Evolutionary conservation across 2,113 vertebrate genomes (phyloP), one percentile per base, ranked within the genome.

Genomic region (Chaetops frenatus): DNA sequence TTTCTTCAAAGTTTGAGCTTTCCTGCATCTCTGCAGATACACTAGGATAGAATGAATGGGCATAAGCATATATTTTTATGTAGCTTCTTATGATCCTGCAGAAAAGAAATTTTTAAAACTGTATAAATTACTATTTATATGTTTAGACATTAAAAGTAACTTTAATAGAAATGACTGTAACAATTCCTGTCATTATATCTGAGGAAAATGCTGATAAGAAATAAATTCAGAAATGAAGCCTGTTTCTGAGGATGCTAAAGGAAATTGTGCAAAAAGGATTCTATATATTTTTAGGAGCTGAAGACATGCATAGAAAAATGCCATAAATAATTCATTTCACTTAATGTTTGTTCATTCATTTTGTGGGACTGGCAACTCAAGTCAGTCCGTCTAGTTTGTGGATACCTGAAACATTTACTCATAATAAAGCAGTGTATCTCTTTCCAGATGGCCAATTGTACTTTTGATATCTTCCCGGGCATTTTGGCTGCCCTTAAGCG

Each of bases 1-100:
- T 96, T 95, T 97, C 92, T 88, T 97, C 86, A 51, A 96, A 97
- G 90, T 89, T 89, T 86, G 92, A 95, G 60, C n/a, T 96, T 96
- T 94, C 83, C n/a, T 81, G 69, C 36, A 76, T 91, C 33, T 97
- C 93, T 85, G 81, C 82, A 81, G 82, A 84, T 88, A 71, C 82
- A 57, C 64, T 48, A 61, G 65, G 94, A 69, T 10, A 69, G 62
- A 85, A 61, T 16, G 42, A 82, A 80, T 4, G 11, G 24, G 20
- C 19, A 62, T 11, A 42, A 70, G 10, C 45, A 40, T 22, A 12
- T 20, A 31, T 74, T 62, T 85, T 69, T 16, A 23, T 44, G 22
- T 44, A 61, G 29, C 16, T 72, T 88, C 23, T 64, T 57, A 50
- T 25, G 31, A 45, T 44, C 9, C 62, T 71, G 12, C 5, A 64